Percentiles rank a stretch among this genome's conserved stretches.
These are phyloP conservation scores for Drosophila watanabei DNA, from an alignment of 1,140 invertebrate species.

Conservation along the genomic window DNA sequence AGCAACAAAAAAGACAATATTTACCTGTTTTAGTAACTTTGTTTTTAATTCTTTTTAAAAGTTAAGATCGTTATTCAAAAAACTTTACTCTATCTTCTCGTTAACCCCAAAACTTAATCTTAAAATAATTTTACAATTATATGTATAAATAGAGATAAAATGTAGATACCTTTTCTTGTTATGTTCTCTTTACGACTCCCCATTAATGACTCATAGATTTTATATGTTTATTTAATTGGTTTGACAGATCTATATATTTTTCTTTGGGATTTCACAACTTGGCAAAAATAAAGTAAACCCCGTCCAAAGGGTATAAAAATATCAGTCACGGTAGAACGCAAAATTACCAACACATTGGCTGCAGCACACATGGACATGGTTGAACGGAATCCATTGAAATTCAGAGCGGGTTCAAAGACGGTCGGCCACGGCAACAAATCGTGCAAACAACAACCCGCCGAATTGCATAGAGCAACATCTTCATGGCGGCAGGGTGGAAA, in stretches of 20 bases:
- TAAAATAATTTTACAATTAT: no score
- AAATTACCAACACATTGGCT: constrained; percentile 62
- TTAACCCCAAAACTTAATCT: no score
- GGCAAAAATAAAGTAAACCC: constrained; percentile 11
- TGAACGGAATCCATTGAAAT: constrained; percentile 69
- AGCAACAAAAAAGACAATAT: no score
- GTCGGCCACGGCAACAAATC: constrained; percentile 76
- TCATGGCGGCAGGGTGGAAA: constrained; percentile 23
- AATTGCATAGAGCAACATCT: constrained; percentile 54
- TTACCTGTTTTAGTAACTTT: no score
- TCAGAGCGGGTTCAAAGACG: constrained; percentile 69
- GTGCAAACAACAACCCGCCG: constrained; percentile 70
- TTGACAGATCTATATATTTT: not conserved
- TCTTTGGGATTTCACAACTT: constrained; percentile 1
- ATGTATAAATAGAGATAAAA: no score
- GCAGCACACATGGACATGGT: constrained; percentile 38
- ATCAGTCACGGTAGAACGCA: constrained; percentile 72
- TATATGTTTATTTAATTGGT: not conserved
- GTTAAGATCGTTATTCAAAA: no score
- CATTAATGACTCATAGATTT: not conserved
- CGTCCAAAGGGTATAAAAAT: constrained; percentile 55
- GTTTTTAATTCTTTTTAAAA: no score
- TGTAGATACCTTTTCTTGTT: not conserved
- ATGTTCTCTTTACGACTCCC: no score
- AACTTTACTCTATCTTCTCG: no score